Percentiles rank a stretch among this genome's conserved stretches.
Evolutionary conservation across 2,888 invertebrate genomes (phyloP).

Genomic region (Patella pellucida): DNA sequence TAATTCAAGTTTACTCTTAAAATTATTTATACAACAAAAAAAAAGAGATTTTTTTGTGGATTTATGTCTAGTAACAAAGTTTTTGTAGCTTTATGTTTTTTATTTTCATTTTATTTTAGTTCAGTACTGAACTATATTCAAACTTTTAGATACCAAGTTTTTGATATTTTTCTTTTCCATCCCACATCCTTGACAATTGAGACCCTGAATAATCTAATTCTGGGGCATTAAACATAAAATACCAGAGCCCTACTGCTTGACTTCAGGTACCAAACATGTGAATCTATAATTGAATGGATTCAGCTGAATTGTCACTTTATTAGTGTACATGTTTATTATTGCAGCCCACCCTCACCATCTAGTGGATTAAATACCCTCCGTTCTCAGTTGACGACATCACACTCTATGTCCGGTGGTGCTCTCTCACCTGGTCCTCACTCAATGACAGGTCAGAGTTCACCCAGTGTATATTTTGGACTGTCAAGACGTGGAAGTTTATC

Average conservation of each 20-base stretch:
- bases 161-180: too few relatives aligned
- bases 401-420: conserved; percentile 52
- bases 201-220: too few relatives aligned
- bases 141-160: too few relatives aligned
- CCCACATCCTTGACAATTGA: too few relatives aligned
- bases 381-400: conserved; percentile 57
- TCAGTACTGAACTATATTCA: too few relatives aligned
- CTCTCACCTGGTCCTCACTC: conserved; percentile 59
- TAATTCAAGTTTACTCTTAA: conserved; percentile 19
- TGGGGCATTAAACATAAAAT: too few relatives aligned
- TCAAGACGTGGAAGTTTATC: conserved; percentile 64
- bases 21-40: too few relatives aligned
- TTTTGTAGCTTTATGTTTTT: too few relatives aligned
- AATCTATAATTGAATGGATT: neutral
- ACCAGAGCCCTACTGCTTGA: neutral
- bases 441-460: conserved; percentile 64
- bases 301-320: neutral
- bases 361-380: conserved; percentile 59
- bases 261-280: neutral
- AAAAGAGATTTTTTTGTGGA: too few relatives aligned
- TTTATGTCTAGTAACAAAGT: too few relatives aligned
- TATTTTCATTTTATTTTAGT: too few relatives aligned
- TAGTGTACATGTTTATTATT: conserved; percentile 21
- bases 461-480: conserved; percentile 64
- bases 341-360: conserved; percentile 56